Percentiles rank a stretch among this genome's conserved stretches.
Evolutionary conservation across 2,888 invertebrate species (phyloP).

Genomic region (Peribatodes rhomboidaria): DNA sequence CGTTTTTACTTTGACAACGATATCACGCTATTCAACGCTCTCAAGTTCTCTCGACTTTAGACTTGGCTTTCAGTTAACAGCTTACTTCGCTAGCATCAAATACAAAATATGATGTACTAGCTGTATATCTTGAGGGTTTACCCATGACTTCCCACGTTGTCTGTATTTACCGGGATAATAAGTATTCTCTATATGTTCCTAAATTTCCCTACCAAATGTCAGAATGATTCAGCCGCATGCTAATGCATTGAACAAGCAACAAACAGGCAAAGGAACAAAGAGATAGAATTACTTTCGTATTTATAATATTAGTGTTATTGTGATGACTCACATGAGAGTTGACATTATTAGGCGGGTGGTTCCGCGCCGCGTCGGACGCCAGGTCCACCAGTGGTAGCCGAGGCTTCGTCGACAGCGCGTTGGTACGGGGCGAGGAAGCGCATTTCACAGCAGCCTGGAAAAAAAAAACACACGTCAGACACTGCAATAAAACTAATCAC

Average conservation of each 20-base stretch:
- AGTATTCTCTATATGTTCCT: neutral
- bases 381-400: constrained; percentile 78
- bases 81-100: constrained; percentile 9
- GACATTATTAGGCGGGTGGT: constrained; percentile 82
- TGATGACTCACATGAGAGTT: constrained; percentile 80
- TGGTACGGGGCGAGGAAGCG: constrained; percentile 83
- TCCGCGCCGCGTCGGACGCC: constrained; percentile 76
- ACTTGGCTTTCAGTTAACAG: neutral
- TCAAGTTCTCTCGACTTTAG: neutral
- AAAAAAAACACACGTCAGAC: constrained; percentile 41
- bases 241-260: neutral
- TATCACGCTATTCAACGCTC: neutral
- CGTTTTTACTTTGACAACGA: neutral
- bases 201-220: neutral
- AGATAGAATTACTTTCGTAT: neutral
- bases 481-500: neutral
- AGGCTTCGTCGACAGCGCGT: constrained; percentile 81
- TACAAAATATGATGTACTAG: neutral
- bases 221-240: neutral
- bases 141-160: neutral
- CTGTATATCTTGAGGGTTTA: neutral
- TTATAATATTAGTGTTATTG: neutral
- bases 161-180: neutral
- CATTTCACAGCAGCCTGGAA: constrained; percentile 83
- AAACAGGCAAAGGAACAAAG: neutral